A percentile compares a stretch with the other conserved stretches of the same genome.
These are phyloP conservation scores for fruit fly (Drosophila melanogaster) DNA, from an alignment of 1,140 invertebrate genomes.

Conservation along the genomic window Release_6_plus_ISO1_MT NT_033779.5:21005501-21006000, in stretches of 20 bases:
- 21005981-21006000: conserved; percentile 82
- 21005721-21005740: neutral
- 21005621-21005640: too few relatives aligned
- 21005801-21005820: conserved; percentile 41
- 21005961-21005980: conserved; percentile 84
- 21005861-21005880: conserved; percentile 1
- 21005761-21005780: conserved; percentile 3
- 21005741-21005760: conserved; percentile 38
- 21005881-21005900: conserved; percentile 12
- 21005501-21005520: conserved; percentile 7
- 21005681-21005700: neutral
- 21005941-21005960: conserved; percentile 82
- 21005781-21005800: conserved; percentile 42
- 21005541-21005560: too few relatives aligned
- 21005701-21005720: neutral
- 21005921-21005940: conserved; percentile 62
- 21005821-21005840: conserved; percentile 19
- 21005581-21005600: too few relatives aligned
- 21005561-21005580: too few relatives aligned
- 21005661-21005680: too few relatives aligned
- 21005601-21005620: too few relatives aligned
- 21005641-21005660: too few relatives aligned
- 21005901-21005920: conserved; percentile 18
- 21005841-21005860: conserved; percentile 25
- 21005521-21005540: too few relatives aligned